Evolutionary conservation across 2,113 vertebrate genomes (phyloP), one percentile per base, ranked within the genome.

Genomic region (Poeciliopsis occidentalis): DNA sequence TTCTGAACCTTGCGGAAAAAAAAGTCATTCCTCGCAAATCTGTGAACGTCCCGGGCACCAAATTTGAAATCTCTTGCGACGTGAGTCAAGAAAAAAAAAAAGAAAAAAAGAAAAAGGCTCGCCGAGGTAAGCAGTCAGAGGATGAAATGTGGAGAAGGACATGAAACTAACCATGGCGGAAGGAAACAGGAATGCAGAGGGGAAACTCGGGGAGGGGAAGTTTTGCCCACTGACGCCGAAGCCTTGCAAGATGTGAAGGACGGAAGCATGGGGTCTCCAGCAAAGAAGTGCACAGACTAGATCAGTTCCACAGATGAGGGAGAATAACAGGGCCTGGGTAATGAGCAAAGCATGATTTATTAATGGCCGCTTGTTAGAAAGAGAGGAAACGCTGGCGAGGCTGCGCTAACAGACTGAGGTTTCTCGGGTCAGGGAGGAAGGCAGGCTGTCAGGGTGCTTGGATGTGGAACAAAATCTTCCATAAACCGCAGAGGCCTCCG

Each of bases 341-440:
- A 94, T 89, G 89, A 92, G 87, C 77, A 75, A 78, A 67, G 60
- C 84, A 80, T 93, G 87, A 93, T 91, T 93, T 92, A 93, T 94
- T 91, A 86, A 94, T 88, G 88, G 73, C 32, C 60, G 71, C 87
- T 82, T 84, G 84, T 89, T 91, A 85, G 72, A 86, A 78, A 82
- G 66, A 62, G 73, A 85, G 68, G 64, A 78, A 62, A n/a, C n/a
- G 39, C 75, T 78, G 79, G 71, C 19, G 69, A 77, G 37, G 60
- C 78, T 60, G 69, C 54, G 41, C 70, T 76, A 75, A 85, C 84
- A 87, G 75, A 73, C 65, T 4, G 62, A 67, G 85, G 85, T 87
- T 64, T 71, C 57, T n/a, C 1, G 41, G 88, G 85, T 87, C 85
- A 84, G 71, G 67, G 75, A 69, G 82, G 83, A 51, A 67, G 81